Conservation (phyloP, 1,140 invertebrate genomes). For the Patella vulgata region DNA sequence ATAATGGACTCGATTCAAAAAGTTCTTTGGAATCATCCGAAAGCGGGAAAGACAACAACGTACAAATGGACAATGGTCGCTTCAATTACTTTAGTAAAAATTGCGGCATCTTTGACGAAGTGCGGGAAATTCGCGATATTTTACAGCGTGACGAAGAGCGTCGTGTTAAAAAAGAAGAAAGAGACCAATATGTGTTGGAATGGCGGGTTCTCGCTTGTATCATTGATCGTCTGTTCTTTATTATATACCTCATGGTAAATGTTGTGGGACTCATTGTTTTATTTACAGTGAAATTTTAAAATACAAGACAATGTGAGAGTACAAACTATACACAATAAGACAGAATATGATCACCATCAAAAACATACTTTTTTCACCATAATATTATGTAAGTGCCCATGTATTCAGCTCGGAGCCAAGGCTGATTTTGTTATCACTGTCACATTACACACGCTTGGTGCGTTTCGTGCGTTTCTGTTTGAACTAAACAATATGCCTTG, state of each 20-base stretch:
- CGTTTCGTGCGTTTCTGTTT: no score
- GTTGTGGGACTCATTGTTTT: conserved; percentile 55
- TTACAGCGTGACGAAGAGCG: conserved; percentile 43
- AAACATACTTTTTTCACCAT: no score
- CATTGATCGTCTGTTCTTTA: conserved; percentile 65
- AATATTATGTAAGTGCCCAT: no score
- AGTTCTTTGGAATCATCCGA: neutral
- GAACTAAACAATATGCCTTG: no score
- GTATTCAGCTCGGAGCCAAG: no score
- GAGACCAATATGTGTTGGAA: conserved; percentile 50
- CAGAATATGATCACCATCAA: no score
- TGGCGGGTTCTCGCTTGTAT: conserved; percentile 65
- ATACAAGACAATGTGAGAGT: no score
- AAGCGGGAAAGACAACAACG: conserved; percentile 16
- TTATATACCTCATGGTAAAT: conserved; percentile 61
- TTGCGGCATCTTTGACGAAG: conserved; percentile 39
- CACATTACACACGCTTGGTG: no score
- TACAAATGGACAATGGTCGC: neutral
- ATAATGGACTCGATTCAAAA: conserved; percentile 30
- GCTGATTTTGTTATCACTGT: no score
- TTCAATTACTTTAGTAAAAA: conserved; percentile 10
- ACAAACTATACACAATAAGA: no score
- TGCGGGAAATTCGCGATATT: conserved; percentile 47
- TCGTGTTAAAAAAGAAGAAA: conserved; percentile 35
- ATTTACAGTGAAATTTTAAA: conserved; percentile 40